Conservation (phyloP, 2,113 vertebrate genomes). For the Syngnathoides biaculeatus region DNA sequence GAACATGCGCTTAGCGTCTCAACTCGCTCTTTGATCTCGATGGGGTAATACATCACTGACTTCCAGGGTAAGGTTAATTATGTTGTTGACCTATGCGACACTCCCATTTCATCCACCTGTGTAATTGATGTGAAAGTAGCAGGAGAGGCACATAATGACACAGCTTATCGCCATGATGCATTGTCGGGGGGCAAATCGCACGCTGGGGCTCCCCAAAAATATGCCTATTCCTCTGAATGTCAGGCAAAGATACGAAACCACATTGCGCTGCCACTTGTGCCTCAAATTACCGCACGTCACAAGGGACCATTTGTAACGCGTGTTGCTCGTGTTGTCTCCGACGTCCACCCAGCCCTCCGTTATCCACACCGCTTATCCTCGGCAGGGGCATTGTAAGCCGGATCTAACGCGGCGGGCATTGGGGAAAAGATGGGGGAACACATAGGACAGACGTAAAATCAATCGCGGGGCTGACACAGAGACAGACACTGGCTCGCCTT, state of each 20-base stretch:
- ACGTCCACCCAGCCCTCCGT: neutral
- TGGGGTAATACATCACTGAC: conserved; percentile 27
- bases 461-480: conserved; percentile 4
- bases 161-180: conserved; percentile 42
- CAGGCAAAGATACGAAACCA: neutral
- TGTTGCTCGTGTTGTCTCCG: neutral
- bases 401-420: neutral
- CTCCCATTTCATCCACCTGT: conserved; percentile 58
- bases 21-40: neutral
- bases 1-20: conserved; percentile 8
- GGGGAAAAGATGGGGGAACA: conserved; percentile 4
- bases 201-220: neutral
- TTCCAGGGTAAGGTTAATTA: conserved; percentile 63
- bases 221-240: neutral
- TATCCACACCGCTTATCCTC: neutral
- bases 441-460: neutral
- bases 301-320: neutral
- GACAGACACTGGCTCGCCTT: neutral
- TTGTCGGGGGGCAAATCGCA: conserved; percentile 37
- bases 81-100: conserved; percentile 40
- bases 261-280: neutral
- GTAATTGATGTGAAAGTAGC: conserved; percentile 52
- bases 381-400: too few relatives aligned
- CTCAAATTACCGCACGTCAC: neutral
- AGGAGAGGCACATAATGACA: conserved; percentile 41